Evolutionary conservation across 92 coral and sea anemone species (phyloP), one percentile per base, ranked within the genome.

Genomic region (Palythoa caribaeorum): DNA sequence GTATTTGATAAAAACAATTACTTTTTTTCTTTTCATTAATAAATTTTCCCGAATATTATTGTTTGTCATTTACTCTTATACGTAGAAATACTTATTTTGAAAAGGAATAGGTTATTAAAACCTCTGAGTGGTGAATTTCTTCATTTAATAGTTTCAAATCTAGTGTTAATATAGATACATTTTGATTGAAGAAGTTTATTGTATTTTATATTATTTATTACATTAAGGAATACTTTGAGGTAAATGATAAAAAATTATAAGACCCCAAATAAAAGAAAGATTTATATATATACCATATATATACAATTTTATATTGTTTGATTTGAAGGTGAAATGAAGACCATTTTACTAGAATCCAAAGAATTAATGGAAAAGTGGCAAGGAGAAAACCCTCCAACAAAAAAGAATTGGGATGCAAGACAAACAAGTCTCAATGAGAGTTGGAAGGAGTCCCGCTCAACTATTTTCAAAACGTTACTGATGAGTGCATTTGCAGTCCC

Each of bases 381-480:
- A 17, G 70, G 1, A 37, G 65, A n/a, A 50, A 53, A 51, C 39
- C 62, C 44, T 50, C 80, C 80, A 20, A 19, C 59, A 11, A 76
- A 84, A 21, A 44, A 73, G 55, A 87, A 14, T 55, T 87, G 92
- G 92, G 47, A 20, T 50, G 87, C 54, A 8, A 77, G 90, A 78
- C 40, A 50, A 70, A 9, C 88, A 13, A 36, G 66, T 3, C 87
- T 78, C 20, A 86, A 70, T 86, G 83, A 86, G 48, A 90, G 92
- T 80, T 90, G 87, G 90, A 85, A 75, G 72, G 87, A 83, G 12
- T 68, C 66, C 21, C 84, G 90, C 48, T 36, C 70, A 28, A 40
- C 54, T 50, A 51, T 90, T 19, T 77, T 53, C 3, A 71, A 59
- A 72, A 21, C 54, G 9, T 38, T 90, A 50, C 87, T 90, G 54